A percentile compares a stretch with the other conserved stretches of the same genome.
Evolutionary conservation across 1,140 invertebrate genomes (phyloP).

Genomic region (Drosophila busckii): DNA sequence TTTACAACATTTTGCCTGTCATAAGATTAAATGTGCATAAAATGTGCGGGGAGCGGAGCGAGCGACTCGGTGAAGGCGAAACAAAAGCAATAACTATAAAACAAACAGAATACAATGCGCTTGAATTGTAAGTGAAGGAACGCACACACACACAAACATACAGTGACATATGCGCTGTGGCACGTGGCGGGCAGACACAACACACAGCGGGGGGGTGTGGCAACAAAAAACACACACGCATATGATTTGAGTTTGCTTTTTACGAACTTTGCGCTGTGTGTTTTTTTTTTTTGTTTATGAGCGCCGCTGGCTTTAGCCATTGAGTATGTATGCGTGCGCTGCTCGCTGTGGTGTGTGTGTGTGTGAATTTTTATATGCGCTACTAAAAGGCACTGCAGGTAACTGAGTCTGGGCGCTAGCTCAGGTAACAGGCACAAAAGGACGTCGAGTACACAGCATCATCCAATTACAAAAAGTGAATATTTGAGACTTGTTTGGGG

Average conservation of each 20-base stretch:
- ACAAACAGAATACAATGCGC: conserved; percentile 71
- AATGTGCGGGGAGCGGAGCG: conserved; percentile 26
- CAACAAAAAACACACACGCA: conserved; percentile 25
- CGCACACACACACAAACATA: conserved; percentile 7
- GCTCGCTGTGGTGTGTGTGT: too few relatives aligned
- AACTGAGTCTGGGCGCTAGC: too few relatives aligned
- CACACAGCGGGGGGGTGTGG: conserved; percentile 16
- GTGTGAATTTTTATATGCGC: neutral
- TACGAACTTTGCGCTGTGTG: conserved; percentile 14
- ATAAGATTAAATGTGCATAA: conserved; percentile 76
- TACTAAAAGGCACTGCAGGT: conserved; percentile 40
- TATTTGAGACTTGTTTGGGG: conserved; percentile 48
- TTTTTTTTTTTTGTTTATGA: neutral
- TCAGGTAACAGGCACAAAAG: conserved; percentile 22
- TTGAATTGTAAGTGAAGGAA: conserved; percentile 41
- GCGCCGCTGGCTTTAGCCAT: conserved; percentile 11
- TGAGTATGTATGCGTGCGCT: conserved; percentile 1
- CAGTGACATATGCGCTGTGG: conserved; percentile 2
- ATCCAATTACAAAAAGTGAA: conserved; percentile 73
- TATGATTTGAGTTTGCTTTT: conserved; percentile 32
- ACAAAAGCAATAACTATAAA: conserved; percentile 76
- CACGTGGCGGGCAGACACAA: too few relatives aligned
- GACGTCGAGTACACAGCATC: conserved; percentile 37
- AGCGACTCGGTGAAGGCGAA: conserved; percentile 46
- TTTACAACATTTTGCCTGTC: conserved; percentile 74